These are phyloP conservation scores for Lutraria lutraria DNA, from an alignment of 2,888 invertebrate species.

Conservation along the genomic window DNA sequence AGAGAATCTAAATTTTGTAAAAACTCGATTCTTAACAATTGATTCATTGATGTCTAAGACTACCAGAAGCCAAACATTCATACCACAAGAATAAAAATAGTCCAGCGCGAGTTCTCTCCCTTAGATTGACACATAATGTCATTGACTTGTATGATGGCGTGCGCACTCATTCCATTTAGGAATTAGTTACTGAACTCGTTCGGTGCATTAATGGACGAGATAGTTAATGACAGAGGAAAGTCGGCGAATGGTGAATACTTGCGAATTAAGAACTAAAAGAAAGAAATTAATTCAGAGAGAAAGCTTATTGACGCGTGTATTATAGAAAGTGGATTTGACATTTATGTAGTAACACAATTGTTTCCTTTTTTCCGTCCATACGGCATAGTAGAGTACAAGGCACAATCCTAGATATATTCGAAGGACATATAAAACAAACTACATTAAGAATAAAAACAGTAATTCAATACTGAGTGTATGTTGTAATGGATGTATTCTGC, in stretches of 20 bases:
- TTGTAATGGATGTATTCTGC: too few relatives aligned
- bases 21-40: too few relatives aligned
- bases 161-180: too few relatives aligned
- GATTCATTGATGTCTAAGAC: not conserved
- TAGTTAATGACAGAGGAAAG: not conserved
- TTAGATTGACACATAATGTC: not conserved
- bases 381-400: too few relatives aligned
- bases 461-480: too few relatives aligned
- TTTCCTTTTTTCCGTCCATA: too few relatives aligned
- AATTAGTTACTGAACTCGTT: not conserved
- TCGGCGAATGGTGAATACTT: not conserved
- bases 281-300: slow-evolving; percentile 1
- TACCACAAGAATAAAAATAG: not conserved
- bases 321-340: not conserved
- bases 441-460: too few relatives aligned
- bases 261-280: not conserved
- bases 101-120: not conserved
- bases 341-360: not conserved
- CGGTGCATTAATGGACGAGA: not conserved
- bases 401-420: too few relatives aligned
- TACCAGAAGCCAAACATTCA: not conserved
- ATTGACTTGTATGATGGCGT: too few relatives aligned
- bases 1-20: too few relatives aligned
- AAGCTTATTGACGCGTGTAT: not conserved
- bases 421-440: too few relatives aligned